Base-by-base conservation (phyloP, 2,888 invertebrate genomes). In the Habrosyne pyritoides region DNA sequence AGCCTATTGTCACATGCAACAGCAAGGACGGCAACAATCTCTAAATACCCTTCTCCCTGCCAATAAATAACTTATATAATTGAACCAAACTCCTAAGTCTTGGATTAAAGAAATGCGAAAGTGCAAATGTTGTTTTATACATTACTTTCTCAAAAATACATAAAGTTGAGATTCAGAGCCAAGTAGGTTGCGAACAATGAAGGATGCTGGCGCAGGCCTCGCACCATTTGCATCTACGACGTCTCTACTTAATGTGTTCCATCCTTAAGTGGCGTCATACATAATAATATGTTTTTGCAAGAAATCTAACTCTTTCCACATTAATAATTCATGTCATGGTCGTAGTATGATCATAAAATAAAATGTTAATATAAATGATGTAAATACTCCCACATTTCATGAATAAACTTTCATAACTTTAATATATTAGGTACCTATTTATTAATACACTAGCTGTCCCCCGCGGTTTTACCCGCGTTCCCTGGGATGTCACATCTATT, bases 141-240 rank as follows among this genome's bases (percentile, higher is more conserved):
- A 59, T 68, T 75, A 73, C 75, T 78, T 79, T 79, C 73, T 75
- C 69, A 56, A 63, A 42, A 69, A 69, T 71, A 84, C 83, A 77
- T 86, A 81, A 75, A 77, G 66, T 65, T 63, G 70, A 74, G 71
- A 67, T 68, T 69, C 56, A 63, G 69, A 79, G 84, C 88, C 88
- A 88, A 88, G 83, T 88, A 80, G 88, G 87, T 84, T 87, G 79
- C 66, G 69, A 73, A 79, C 75, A 81, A 81, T 69, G 67, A 67
- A 72, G 64, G 55, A 59, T 64, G 60, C 68, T 79, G 73, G 74
- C 76, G 71, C 63, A 66, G 64, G 67, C 65, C 60, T 69, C 70
- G 68, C 69, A 70, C 77, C 75, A 79, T 86, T 83, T 82, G 75
- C 75, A 83, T 82, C 70, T 66, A 67, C 69, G 69, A 66, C 68